phyloP scores from a whole-genome alignment of 2,888 invertebrate species.

The Cylloceria caligata region DNA sequence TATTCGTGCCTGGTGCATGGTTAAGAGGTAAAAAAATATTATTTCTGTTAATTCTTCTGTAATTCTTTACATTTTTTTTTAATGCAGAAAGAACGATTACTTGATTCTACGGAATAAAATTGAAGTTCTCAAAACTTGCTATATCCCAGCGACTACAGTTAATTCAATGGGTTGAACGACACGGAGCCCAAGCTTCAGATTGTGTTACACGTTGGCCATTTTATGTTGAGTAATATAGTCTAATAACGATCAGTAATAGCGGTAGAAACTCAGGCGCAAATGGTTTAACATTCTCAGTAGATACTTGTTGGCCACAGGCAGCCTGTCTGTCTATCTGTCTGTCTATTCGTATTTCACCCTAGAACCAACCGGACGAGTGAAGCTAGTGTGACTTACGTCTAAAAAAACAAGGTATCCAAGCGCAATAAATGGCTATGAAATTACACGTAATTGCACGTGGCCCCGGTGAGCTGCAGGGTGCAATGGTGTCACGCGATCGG shows the following conservation, averaged over 20 bases:
- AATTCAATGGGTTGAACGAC: conserved; percentile 17
- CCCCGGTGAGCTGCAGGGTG: conserved; percentile 62
- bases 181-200: conserved; percentile 32
- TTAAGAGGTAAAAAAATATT: too few species aligned
- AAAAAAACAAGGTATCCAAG: conserved; percentile 72
- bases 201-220: conserved; percentile 14
- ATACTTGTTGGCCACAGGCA: conserved; percentile 9
- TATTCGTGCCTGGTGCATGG: not conserved
- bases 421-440: conserved; percentile 77
- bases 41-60: too few species aligned
- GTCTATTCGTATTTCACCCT: conserved; percentile 33
- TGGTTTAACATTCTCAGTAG: not conserved
- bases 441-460: conserved; percentile 76
- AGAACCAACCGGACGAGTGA: conserved; percentile 32
- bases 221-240: conserved; percentile 1
- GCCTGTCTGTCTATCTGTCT: conserved; percentile 38
- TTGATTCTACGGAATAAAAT: not conserved
- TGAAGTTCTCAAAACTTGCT: not conserved
- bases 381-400: conserved; percentile 71
- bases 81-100: not conserved
- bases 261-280: not conserved
- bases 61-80: too few species aligned
- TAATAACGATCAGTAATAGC: conserved; percentile 25
- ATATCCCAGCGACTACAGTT: not conserved
- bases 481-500: conserved; percentile 81